Percentiles rank a stretch among this genome's conserved stretches.
Evolutionary conservation across 2,113 vertebrate species (phyloP).

Genomic region (Limanda limanda): DNA sequence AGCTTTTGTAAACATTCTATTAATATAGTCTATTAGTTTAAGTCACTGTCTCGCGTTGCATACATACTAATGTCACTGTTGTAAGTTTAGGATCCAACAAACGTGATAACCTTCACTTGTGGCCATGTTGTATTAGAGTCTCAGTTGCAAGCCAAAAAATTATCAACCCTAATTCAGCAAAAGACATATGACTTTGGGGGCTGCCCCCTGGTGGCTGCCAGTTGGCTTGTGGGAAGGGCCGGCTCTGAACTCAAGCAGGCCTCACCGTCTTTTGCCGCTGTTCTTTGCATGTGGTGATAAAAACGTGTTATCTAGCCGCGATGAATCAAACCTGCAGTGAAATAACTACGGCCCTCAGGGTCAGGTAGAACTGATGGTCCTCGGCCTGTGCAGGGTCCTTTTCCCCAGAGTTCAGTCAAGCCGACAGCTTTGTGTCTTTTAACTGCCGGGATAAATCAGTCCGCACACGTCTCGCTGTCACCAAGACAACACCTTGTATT

Average conservation of each 20-base stretch:
- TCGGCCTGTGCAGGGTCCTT: slow-evolving; percentile 32
- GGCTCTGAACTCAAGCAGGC: not conserved
- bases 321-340: slow-evolving; percentile 44
- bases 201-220: no score
- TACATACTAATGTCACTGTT: no score
- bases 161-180: no score
- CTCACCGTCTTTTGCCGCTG: not conserved
- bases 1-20: no score
- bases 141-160: no score
- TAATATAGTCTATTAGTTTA: no score
- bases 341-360: not conserved
- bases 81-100: no score
- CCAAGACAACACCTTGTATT: slow-evolving; percentile 64
- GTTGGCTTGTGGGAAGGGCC: no score
- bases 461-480: slow-evolving; percentile 61
- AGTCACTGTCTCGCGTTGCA: no score
- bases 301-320: slow-evolving; percentile 18
- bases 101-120: no score
- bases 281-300: slow-evolving; percentile 8
- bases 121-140: no score
- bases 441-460: slow-evolving; percentile 62
- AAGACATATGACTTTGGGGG: no score
- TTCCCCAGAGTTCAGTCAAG: slow-evolving; percentile 47
- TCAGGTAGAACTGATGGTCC: slow-evolving; percentile 46
- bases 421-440: slow-evolving; percentile 59